Conservation (phyloP, 2,888 invertebrate genomes). For the Xestia rhomboidea region DNA sequence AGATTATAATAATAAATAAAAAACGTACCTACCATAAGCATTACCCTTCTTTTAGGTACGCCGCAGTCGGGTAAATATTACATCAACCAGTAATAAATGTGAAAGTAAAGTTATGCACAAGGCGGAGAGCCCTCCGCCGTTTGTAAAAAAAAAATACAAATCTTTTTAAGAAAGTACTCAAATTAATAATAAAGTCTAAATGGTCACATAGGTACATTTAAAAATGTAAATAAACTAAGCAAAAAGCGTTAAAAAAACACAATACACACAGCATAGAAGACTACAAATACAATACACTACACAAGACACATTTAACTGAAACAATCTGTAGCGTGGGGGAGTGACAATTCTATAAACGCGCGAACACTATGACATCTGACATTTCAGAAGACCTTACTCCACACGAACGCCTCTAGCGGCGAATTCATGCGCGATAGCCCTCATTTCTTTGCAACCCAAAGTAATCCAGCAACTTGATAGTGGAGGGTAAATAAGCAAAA, state of each 20-base stretch:
- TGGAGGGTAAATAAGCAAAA: background rate
- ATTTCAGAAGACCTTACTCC: no score
- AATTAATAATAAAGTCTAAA: background rate
- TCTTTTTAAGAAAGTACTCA: background rate
- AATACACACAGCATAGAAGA: background rate
- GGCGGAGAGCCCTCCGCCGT: no score
- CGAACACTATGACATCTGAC: no score
- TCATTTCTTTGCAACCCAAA: no score
- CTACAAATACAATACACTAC: conserved; percentile 29
- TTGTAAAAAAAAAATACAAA: background rate
- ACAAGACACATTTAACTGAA: conserved; percentile 53
- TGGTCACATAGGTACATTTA: background rate
- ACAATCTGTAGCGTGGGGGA: conserved; percentile 37
- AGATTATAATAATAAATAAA: background rate
- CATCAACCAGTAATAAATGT: background rate
- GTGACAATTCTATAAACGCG: conserved; percentile 17
- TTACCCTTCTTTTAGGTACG: background rate
- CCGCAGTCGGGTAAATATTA: background rate
- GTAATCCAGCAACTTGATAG: background rate
- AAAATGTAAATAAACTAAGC: background rate
- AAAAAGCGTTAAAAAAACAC: background rate
- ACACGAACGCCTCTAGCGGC: no score
- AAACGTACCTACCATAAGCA: background rate
- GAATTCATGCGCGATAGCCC: no score
- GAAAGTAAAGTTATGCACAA: no score